A percentile compares a stretch with the other conserved stretches of the same genome.
phyloP scores from a whole-genome alignment of 1,140 invertebrate genomes.

The Oncopodura yosiiana region DNA sequence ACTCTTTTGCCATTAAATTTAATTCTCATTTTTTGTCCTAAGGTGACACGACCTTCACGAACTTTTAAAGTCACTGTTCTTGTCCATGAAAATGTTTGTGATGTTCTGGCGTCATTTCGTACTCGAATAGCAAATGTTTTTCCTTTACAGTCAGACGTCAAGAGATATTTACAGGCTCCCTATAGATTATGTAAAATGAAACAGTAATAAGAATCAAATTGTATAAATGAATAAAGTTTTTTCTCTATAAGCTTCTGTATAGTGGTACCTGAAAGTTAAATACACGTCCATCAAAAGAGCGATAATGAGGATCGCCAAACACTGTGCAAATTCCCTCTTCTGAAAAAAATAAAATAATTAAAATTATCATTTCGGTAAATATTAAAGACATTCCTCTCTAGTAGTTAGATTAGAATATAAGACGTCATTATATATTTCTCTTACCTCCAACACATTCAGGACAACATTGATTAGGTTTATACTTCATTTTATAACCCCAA shows the following conservation, averaged over 20 bases:
- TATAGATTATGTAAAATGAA: no score
- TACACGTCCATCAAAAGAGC: slow-evolving; percentile 83
- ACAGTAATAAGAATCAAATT: no score
- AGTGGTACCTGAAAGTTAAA: slow-evolving; percentile 65
- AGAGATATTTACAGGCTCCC: slow-evolving; percentile 79
- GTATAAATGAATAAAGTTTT: no score
- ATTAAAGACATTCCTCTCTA: background rate
- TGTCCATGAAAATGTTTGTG: slow-evolving; percentile 71
- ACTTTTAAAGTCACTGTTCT: slow-evolving; percentile 72
- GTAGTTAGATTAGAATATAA: background rate
- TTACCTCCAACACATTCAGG: slow-evolving; percentile 69
- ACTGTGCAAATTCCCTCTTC: slow-evolving; percentile 79
- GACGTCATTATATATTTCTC: slow-evolving; percentile 32
- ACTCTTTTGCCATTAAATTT: slow-evolving; percentile 72
- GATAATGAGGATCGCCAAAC: slow-evolving; percentile 86
- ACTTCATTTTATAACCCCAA: slow-evolving; percentile 58
- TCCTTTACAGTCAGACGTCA: slow-evolving; percentile 66
- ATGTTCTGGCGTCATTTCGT: slow-evolving; percentile 70
- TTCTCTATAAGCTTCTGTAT: background rate
- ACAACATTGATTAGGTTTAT: slow-evolving; percentile 70
- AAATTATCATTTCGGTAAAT: slow-evolving; percentile 8
- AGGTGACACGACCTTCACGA: slow-evolving; percentile 58
- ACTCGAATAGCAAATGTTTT: slow-evolving; percentile 76
- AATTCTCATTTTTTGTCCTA: slow-evolving; percentile 74
- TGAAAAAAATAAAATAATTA: slow-evolving; percentile 42